Base-by-base conservation (phyloP, 2,888 invertebrate species). In the Polydesmus complanatus region DNA sequence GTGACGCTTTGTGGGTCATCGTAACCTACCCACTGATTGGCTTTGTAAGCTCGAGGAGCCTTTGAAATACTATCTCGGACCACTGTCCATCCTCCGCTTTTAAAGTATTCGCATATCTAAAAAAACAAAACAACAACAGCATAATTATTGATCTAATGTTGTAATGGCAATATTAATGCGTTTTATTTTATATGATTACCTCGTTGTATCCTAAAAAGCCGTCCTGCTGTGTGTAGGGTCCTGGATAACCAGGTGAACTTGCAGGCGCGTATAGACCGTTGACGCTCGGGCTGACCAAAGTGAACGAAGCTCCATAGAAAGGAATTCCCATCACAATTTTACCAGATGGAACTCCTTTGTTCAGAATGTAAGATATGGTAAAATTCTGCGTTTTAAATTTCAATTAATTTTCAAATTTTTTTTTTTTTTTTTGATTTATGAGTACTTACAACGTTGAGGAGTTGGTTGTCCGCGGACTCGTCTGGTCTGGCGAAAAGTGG, bases 151-250 rank as follows among this genome's bases (percentile, higher is more conserved):
- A 8, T 8, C 37, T 8, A 37, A 37, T 37, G 14, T 14, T 8
- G 37, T 37, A 37, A 37, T 37, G 37, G 37, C 37, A 37, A 14
- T 37, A 37, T 37, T n/a, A 37, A 5, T 37, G 37, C 5, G 37
- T 14, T 37, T 37, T 5, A 8, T 8, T 37, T 5, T 14, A 37
- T 1, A 91, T 92, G 75, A 91, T 81, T 67, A 80, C 81, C 75
- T 88, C 87, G 67, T 85, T 85, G 68, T 82, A 88, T n/a, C 85
- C 86, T 57, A 86, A 71, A 49, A 79, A 75, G 1, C 88, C 88
- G 3, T 72, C 70, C 56, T 80, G 78, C 22, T 72, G 71, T 0
- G 86, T 85, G 68, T 79, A 84, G 0, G 78, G 80, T 1, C 86
- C 87, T 1, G 79, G 72, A 1, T 73, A 67, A 0, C 84, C 84